Conservation (phyloP, 2,113 vertebrate genomes). For the Thamnaconus septentrionalis region DNA sequence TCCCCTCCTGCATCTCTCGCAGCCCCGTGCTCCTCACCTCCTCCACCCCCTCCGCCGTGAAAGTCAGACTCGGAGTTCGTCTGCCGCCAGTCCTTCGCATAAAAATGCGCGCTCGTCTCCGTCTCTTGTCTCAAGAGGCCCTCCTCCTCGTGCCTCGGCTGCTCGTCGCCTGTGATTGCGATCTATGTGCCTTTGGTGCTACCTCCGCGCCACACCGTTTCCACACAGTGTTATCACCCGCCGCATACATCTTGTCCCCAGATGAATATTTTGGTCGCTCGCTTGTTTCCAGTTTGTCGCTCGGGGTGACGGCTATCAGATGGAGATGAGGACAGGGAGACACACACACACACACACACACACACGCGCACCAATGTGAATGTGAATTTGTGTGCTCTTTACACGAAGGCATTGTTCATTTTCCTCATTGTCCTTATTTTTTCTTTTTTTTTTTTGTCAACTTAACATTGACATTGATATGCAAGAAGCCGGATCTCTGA, state of each 20-base stretch:
- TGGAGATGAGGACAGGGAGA: constrained; percentile 19
- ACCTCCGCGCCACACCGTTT: constrained; percentile 19
- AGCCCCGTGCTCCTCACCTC: neutral
- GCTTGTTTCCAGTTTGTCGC: constrained; percentile 40
- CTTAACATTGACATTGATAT: neutral
- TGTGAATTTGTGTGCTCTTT: constrained; percentile 15
- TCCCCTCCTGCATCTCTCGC: neutral
- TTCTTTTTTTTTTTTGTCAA: constrained; percentile 5
- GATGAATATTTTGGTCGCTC: constrained; percentile 49
- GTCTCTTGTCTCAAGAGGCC: constrained; percentile 57
- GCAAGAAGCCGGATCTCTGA: constrained; percentile 28
- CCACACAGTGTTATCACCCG: constrained; percentile 35
- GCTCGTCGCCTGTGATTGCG: constrained; percentile 55
- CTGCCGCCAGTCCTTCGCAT: constrained; percentile 27
- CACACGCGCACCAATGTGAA: neutral
- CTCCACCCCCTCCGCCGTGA: neutral
- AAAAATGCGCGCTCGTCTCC: constrained; percentile 35
- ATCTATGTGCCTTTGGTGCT: constrained; percentile 46
- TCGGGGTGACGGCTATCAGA: constrained; percentile 34
- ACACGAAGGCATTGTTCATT: constrained; percentile 7
- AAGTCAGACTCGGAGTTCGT: constrained; percentile 12
- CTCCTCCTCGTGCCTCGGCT: constrained; percentile 32
- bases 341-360: neutral
- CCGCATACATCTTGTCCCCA: constrained; percentile 22
- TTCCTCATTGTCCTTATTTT: constrained; percentile 10